Percentiles rank a stretch among this genome's conserved stretches.
phyloP scores from a whole-genome alignment of 64 coral and sea anemone genomes.

The Stylophora pistillata region DNA sequence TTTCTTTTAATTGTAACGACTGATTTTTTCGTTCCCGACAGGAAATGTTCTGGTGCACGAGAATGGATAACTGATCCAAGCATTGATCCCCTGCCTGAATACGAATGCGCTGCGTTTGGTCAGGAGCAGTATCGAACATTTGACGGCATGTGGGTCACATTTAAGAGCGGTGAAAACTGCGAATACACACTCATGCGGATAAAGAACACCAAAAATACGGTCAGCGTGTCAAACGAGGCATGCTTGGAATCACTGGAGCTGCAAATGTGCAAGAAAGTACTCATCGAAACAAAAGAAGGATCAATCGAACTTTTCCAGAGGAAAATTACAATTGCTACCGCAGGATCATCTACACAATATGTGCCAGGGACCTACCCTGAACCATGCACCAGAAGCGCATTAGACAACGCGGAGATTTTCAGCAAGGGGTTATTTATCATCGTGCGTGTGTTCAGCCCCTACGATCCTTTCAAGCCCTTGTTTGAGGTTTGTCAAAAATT shows the following conservation, averaged over 20 bases:
- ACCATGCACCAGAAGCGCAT: conserved; percentile 21
- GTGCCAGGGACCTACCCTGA: conserved; percentile 73
- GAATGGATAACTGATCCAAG: conserved; percentile 54
- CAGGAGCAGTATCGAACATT: conserved; percentile 87
- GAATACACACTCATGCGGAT: neutral
- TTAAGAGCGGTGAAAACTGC: neutral
- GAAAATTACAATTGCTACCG: conserved; percentile 45
- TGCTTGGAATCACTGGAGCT: conserved; percentile 68
- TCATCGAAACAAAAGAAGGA: conserved; percentile 31
- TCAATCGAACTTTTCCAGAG: conserved; percentile 70
- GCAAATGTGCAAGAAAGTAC: conserved; percentile 92
- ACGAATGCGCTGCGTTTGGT: conserved; percentile 84
- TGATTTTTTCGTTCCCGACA: neutral
- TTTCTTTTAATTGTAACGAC: neutral
- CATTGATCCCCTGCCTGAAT: conserved; percentile 55
- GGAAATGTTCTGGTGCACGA: conserved; percentile 71
- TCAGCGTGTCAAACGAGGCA: neutral
- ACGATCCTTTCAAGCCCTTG: conserved; percentile 45
- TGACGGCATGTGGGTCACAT: conserved; percentile 46
- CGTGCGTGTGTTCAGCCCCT: conserved; percentile 59
- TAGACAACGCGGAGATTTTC: conserved; percentile 60
- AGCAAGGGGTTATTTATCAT: conserved; percentile 71
- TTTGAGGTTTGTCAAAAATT: conserved; percentile 54
- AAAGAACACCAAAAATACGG: neutral
- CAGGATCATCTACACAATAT: neutral